Evolutionary conservation across 2,888 invertebrate species (phyloP), one percentile per base, ranked within the genome.

Genomic region (Acleris laterana): DNA sequence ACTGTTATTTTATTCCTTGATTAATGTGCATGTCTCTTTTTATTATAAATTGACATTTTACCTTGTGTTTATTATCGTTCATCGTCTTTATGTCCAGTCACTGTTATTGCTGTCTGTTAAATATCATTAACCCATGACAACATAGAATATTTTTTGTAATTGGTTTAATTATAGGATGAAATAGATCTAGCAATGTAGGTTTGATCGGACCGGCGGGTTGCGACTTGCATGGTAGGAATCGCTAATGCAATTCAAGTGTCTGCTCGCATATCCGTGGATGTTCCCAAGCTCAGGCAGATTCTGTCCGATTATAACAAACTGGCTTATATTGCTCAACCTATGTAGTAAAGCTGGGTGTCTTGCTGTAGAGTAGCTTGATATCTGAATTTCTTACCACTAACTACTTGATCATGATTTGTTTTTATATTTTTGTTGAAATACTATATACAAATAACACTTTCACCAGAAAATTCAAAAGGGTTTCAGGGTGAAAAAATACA

Each of bases 1-100:
- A 63, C 50, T 66, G 61, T 66, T 56, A 51, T 46, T 63, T 66
- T 61, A 56, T 66, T 52, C 51, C 57, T 22, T 57, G 65, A 66
- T 66, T 61, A 51, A 48, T 57, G 56, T 66, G 51, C 57, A 57
- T 7, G 46, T 46, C 57, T 22, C 38, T 56, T 51, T 62, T 56
- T 52, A 62, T 66, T 59, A 64, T 60, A 19, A 61, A 62, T 50
- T 51, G 50, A 25, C 55, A 61, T 51, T 61, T 52, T 62, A 62
- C 19, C 28, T 65, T 51, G 50, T 42, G 38, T 61, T 60, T 60
- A 55, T 60, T 55, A 49, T 44, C 52, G n/a, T 60, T 20, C 44
- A 42, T 44, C 52, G n/a, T 60, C 16, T 42, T 32, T 38, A 57
- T 20, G 25, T 51, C 51, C 51, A 51, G 56, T 66, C 57, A 57